A percentile compares a stretch with the other conserved stretches of the same genome.
These are phyloP conservation scores for Steinernema scapterisci DNA, from an alignment of 2,888 invertebrate species.

Conservation along the genomic window DNA sequence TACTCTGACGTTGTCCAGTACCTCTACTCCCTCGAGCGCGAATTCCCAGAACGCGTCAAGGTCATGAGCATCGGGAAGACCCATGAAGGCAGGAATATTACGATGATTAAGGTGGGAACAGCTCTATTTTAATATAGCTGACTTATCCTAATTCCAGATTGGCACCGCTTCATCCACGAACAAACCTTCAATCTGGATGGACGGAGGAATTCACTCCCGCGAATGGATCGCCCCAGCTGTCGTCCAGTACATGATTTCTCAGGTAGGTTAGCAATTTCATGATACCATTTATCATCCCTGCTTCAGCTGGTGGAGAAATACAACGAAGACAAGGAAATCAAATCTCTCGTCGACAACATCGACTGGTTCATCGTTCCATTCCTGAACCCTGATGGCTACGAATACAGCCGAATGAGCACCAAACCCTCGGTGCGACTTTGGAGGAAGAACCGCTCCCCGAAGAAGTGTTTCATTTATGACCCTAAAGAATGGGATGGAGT, in stretches of 20 bases:
- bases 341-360: slow-evolving; percentile 61
- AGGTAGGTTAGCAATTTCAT: slow-evolving; percentile 39
- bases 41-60: slow-evolving; percentile 63
- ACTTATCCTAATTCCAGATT: background rate
- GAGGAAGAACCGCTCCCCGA: slow-evolving; percentile 63
- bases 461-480: slow-evolving; percentile 43
- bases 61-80: slow-evolving; percentile 67
- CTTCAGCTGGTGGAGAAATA: slow-evolving; percentile 62
- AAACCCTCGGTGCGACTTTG: slow-evolving; percentile 45
- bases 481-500: no score
- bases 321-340: slow-evolving; percentile 55
- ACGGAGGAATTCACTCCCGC: slow-evolving; percentile 59
- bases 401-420: slow-evolving; percentile 30
- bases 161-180: background rate
- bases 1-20: slow-evolving; percentile 66
- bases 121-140: no score
- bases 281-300: no score
- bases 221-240: slow-evolving; percentile 65
- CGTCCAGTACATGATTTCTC: slow-evolving; percentile 64
- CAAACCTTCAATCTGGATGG: slow-evolving; percentile 53
- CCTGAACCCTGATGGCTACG: slow-evolving; percentile 62
- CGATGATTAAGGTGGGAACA: slow-evolving; percentile 61
- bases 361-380: slow-evolving; percentile 67
- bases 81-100: slow-evolving; percentile 66
- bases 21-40: slow-evolving; percentile 63